Evolutionary conservation across 2,888 invertebrate genomes (phyloP), one percentile per base, ranked within the genome.

Genomic region (Tachina lurida): DNA sequence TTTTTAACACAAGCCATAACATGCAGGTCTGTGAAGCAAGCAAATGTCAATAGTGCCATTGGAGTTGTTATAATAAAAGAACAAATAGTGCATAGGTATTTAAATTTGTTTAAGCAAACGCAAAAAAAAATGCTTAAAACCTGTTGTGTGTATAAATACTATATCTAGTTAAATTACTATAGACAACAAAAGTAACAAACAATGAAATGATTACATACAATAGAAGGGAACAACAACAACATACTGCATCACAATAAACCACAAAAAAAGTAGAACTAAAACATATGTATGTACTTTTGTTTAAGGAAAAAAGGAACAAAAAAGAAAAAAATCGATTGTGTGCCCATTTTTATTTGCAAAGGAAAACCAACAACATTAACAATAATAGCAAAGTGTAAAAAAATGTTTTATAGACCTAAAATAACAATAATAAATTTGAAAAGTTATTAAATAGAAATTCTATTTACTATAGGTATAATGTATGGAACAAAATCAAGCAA

Each of bases 251-350:
- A 45, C n/a, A 76, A 17, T 19, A 58, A 78, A 65, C 31, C 7
- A 31, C 31, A 31, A 31, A 31, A 31, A 31, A 31, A 31, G n/a
- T n/a, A 22, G 31, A 31, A 31, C 5, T 31, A 73, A 84, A 52
- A 47, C 49, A 68, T 80, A n/a, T n/a, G n/a, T n/a, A n/a, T n/a
- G n/a, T n/a, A 43, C 49, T 75, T 74, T 73, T 62, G 67, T 45
- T 39, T 75, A 70, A 52, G 62, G 41, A 75, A 83, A 84, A 60
- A 81, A 68, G n/a, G 58, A 68, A 43, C 65, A 74, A 58, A 87
- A 87, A 88, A 90, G 90, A 90, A 88, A 91, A 91, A 91, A 91
- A 91, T 91, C 91, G 91, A 91, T 91, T 89, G 67, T 74, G 74
- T 67, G 60, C 88, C 87, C 89, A 90, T 90, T 91, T 87, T 78